Base-by-base conservation (phyloP, 2,888 invertebrate species). In the Pachliopta kotzebuea region DNA sequence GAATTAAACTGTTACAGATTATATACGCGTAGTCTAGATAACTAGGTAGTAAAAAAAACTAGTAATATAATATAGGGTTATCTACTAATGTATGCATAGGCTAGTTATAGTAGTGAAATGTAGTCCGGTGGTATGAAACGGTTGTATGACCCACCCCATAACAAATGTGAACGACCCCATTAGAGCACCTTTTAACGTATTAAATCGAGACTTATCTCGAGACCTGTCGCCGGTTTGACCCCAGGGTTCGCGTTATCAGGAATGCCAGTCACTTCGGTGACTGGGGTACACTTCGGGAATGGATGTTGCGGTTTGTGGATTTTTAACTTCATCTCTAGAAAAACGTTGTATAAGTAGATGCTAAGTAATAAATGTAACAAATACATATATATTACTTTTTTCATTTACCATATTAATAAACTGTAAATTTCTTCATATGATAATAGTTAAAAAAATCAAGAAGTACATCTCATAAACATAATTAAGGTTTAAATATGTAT, bases 121-220 rank as follows among this genome's bases (percentile, higher is more conserved):
- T 45, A 42, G 26, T 21, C 17, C 42, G 42, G 29, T 53, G 29
- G 54, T 56, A 63, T 55, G 11, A 45, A 62, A 52, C 21, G 53
- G 20, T 50, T 26, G 49, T 31, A 20, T 65, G 74, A 73, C 72
- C 74, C 72, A 76, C 73, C 76, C 76, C 81, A 83, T 87, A 88
- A 90, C 85, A 85, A 86, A 90, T 88, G 88, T 84, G 80, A 85
- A 88, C 79, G 87, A 81, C 84, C 85, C 83, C 81, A 89, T 90
- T 90, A 88, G 80, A 85, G 84, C 84, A 88, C 90, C 90, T 90
- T 91, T 91, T 89, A 88, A 88, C 84, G 88, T 89, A 88, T 87
- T 90, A 90, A 89, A 88, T 87, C 84, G 85, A 75, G 80, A 85
- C 83, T 88, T 88, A 87, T 86, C 85, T 81, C 76, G 37, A 67